Evolutionary conservation across 2,888 invertebrate species (phyloP), one percentile per base, ranked within the genome.

Genomic region (Patella pellucida): DNA sequence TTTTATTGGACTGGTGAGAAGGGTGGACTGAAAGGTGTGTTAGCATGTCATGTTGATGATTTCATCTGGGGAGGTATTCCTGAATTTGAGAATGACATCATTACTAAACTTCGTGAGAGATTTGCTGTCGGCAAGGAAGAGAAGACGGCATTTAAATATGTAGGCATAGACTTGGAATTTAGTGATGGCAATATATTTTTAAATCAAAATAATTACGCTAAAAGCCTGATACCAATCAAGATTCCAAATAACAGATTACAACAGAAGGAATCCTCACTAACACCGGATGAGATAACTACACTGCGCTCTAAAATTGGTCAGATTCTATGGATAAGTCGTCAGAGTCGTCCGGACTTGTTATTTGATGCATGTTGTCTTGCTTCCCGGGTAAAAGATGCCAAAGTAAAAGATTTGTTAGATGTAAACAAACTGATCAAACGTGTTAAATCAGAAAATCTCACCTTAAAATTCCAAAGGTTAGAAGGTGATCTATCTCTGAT

Each of bases 41-140:
- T 77, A 69, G 74, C 71, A 31, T 71, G 77, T 52, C 74, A 77
- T 72, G 74, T 77, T 9, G 77, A 77, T 68, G 73, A 68, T 23
- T 73, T 73, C n/a, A 68, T 68, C 19, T 73, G 73, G 73, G 73
- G 68, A 12, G 73, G 54, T 41, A 52, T 68, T 52, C 52, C 11
- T 23, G 31, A 52, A 14, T 77, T 77, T 50, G 70, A 72, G 52
- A n/a, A 52, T 27, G 50, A 23, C 4, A 69, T 72, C 15, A 77
- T 77, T 4, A 14, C 54, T 16, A n/a, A 68, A 67, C 54, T 75
- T 14, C 52, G 75, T 19, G 19, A 69, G 15, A 69, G 16, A 51
- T 54, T 75, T 54, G 50, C 23, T 23, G 77, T 71, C 52, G 73
- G 73, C 23, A 73, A 73, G 31, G 73, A 73, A 19, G 68, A 73